Evolutionary conservation across 2,113 vertebrate genomes (phyloP), one percentile per base, ranked within the genome.

Genomic region (Gambusia holbrooki): DNA sequence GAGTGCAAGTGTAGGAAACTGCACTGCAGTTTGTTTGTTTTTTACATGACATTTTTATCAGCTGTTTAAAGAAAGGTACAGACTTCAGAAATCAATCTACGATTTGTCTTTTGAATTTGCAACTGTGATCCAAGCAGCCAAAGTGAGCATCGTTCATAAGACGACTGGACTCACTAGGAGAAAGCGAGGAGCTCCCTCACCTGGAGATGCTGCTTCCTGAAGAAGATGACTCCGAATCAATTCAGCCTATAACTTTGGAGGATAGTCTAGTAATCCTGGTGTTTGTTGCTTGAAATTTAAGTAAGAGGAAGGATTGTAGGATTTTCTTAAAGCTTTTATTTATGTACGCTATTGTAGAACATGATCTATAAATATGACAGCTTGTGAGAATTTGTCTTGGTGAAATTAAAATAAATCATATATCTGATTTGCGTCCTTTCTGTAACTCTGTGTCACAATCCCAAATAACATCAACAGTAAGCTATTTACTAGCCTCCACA

Each of bases 401-500:
- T 32, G 32, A 30, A 37, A 40, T 78, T 30, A 10, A 1, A 68
- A 71, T 65, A 62, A 70, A 27, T 19, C 40, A 54, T 14, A 30
- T 42, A 62, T 76, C 70, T 51, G 25, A n/a, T 37, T 19, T 54
- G 40, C 63, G 28, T 54, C 60, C 0, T 33, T 22, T 62, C 40
- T 67, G 40, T 62, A 71, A 65, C 45, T 63, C 33, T 11, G 37
- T 77, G 62, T 35, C 54, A 66, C 40, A 60, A 28, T 28, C 11
- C 66, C 79, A 80, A 82, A 77, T 88, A 77, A 65, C 71, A 33
- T 25, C 48, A 62, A 12, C 63, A 51, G 75, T 64, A 84, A 63
- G 42, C 65, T 71, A 69, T 76, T 74, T 7, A 66, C 62, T 54
- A 35, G 60, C 33, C 7, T 7, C 48, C 48, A 51, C 48, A 22